A percentile compares a stretch with the other conserved stretches of the same genome.
Conservation (phyloP, 2,888 invertebrate species). For the Luffia ferchaultella region DNA sequence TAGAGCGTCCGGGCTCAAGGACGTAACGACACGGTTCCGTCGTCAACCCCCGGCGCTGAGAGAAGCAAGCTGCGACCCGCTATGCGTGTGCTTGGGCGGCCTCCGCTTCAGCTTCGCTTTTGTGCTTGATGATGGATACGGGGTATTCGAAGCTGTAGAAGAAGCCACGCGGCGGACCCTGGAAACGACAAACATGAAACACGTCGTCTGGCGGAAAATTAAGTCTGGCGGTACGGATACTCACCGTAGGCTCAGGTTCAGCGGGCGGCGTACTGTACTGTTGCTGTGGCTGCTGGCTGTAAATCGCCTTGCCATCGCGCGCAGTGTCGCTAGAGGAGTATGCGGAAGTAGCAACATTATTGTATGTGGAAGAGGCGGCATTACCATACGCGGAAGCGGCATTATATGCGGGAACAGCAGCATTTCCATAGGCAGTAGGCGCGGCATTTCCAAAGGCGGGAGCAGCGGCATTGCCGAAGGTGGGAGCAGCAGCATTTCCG, state of each 20-base stretch:
- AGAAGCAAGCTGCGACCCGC: neutral
- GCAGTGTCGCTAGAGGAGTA: constrained; percentile 13
- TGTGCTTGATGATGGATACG: constrained; percentile 55
- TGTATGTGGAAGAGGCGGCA: no score
- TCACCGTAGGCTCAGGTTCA: constrained; percentile 50
- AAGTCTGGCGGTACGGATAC: constrained; percentile 16
- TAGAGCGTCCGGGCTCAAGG: neutral
- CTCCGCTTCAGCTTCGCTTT: constrained; percentile 23
- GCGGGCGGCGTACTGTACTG: constrained; percentile 18
- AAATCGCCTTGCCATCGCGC: neutral
- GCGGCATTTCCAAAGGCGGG: no score
- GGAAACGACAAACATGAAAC: constrained; percentile 12
- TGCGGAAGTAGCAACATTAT: neutral
- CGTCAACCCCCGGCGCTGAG: neutral
- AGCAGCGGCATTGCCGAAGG: no score
- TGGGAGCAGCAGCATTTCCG: no score
- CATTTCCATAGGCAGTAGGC: no score
- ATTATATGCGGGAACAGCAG: no score
- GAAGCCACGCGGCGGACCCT: constrained; percentile 74
- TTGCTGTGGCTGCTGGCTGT: constrained; percentile 28
- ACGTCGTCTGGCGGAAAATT: neutral
- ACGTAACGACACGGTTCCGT: neutral
- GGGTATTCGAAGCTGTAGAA: constrained; percentile 77
- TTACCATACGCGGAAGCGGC: neutral
- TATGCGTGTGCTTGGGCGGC: neutral